phyloP scores from a whole-genome alignment of 2,113 vertebrate species.

The Tachysurus vachellii region DNA sequence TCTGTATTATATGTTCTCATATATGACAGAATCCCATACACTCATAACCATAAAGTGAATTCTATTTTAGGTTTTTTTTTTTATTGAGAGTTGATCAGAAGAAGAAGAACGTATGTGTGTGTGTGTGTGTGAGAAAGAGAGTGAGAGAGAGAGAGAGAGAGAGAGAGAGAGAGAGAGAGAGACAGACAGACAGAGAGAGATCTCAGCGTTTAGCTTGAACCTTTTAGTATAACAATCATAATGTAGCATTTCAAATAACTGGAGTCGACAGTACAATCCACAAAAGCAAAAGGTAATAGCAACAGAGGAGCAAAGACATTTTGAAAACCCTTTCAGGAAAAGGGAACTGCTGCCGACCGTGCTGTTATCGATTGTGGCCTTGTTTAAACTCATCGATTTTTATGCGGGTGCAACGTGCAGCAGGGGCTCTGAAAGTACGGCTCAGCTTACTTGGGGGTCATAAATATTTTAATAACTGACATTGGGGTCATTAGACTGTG shows the following conservation, averaged over 20 bases:
- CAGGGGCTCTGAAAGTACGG: not conserved
- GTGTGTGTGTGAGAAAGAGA: too few species aligned
- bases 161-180: not conserved
- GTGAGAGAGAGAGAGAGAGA: not conserved
- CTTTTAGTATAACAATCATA: not conserved
- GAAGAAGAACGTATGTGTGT: not conserved
- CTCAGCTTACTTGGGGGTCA: constrained; percentile 35
- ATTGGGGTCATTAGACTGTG: constrained; percentile 41
- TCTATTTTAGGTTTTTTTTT: not conserved
- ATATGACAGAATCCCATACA: not conserved
- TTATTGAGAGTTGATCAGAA: not conserved
- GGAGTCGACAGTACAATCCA: not conserved
- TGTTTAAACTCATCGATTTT: constrained; percentile 33
- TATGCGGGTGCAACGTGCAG: not conserved
- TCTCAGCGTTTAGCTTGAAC: not conserved
- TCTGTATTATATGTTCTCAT: not conserved
- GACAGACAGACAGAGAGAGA: not conserved
- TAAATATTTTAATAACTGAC: constrained; percentile 51
- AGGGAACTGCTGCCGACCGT: not conserved
- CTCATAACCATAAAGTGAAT: not conserved
- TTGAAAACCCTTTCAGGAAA: constrained; percentile 18
- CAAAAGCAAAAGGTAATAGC: not conserved
- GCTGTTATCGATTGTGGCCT: constrained; percentile 22
- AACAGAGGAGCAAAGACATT: not conserved
- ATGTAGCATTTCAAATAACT: constrained; percentile 1